Conservation (phyloP, 2,888 invertebrate species). For the Tuberolachnus salignus region DNA sequence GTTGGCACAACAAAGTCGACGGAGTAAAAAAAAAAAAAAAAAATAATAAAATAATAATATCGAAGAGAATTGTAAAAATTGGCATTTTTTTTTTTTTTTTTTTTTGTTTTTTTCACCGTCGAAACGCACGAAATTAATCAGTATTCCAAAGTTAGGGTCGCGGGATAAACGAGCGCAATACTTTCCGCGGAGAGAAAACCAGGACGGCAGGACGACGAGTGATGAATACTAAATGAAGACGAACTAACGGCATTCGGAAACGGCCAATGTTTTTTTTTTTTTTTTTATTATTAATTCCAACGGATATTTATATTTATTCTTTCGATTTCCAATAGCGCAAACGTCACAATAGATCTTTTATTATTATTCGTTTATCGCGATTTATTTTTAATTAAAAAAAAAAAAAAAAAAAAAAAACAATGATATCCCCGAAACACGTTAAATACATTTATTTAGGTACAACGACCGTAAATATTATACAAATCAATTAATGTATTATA, state of each 20-base stretch:
- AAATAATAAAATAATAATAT: constrained; percentile 10
- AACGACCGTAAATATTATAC: background rate
- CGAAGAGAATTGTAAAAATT: constrained; percentile 25
- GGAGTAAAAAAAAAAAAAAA: constrained; percentile 14
- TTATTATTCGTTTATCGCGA: background rate
- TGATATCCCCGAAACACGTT: background rate
- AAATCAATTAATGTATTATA: background rate
- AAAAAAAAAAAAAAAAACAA: no score
- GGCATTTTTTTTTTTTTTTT: constrained; percentile 20
- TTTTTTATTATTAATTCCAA: constrained; percentile 38
- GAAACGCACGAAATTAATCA: constrained; percentile 51
- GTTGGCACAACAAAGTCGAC: constrained; percentile 18
- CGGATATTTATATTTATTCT: constrained; percentile 50
- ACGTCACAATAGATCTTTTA: background rate
- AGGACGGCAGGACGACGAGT: constrained; percentile 15
- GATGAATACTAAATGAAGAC: constrained; percentile 50
- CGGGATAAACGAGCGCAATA: constrained; percentile 36
- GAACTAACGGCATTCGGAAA: background rate
- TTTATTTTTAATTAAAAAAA: constrained; percentile 25
- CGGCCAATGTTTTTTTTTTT: constrained; percentile 39
- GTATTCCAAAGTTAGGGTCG: constrained; percentile 33
- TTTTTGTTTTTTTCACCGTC: constrained; percentile 7
- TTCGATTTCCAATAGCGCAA: constrained; percentile 31
- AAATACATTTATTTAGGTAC: no score
- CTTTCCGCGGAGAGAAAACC: constrained; percentile 2